Base-by-base conservation (phyloP, 1,140 invertebrate species). In the Drosophila novamexicana region DNA sequence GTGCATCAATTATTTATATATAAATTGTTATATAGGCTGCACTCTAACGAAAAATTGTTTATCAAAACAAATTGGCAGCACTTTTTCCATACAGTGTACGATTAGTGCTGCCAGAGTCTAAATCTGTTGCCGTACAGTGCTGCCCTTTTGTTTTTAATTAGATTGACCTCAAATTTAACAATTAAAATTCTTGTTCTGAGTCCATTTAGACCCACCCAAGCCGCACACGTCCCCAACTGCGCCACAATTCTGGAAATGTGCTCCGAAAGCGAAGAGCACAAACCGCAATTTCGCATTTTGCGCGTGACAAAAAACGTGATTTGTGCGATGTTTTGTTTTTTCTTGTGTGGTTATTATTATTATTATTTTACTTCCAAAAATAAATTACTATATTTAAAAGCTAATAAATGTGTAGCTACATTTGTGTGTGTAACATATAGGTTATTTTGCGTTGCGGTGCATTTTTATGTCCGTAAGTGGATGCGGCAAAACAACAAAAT, bases 301-400 rank as follows among this genome's bases (percentile, higher is more conserved):
- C 70, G 64, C 70, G 70, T 73, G 70, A 73, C 70, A 68, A 54
- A 73, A 73, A 73, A 73, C 70, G 70, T 73, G 70, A 61, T 68
- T 59, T 54, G 34, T 22, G 3, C 9, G 62, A 22, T 14, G 12
- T 42, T 57, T n/a, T 32, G 37, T 54, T 54, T 39, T 39, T 59
- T 36, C 39, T 29, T 10, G 50, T 49, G n/a, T 49, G 18, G 6
- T 57, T 32, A 18, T 58, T 22, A 16, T 40, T 40, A 16, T 58
- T n/a, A 9, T 14, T 65, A 9, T 65, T 1, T 49, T 36, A 12
- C 18, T 49, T 74, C 64, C 71, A 44, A 75, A 69, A 69, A 70
- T 69, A 74, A 63, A 75, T 57, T 29, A 52, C 66, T 72, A 67
- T 72, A 72, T 67, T 67, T 59, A 72, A 67, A 45, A 58, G 54